Evolutionary conservation across 2,113 vertebrate species (phyloP), one percentile per base, ranked within the genome.

Genomic region (Colaptes auratus): DNA sequence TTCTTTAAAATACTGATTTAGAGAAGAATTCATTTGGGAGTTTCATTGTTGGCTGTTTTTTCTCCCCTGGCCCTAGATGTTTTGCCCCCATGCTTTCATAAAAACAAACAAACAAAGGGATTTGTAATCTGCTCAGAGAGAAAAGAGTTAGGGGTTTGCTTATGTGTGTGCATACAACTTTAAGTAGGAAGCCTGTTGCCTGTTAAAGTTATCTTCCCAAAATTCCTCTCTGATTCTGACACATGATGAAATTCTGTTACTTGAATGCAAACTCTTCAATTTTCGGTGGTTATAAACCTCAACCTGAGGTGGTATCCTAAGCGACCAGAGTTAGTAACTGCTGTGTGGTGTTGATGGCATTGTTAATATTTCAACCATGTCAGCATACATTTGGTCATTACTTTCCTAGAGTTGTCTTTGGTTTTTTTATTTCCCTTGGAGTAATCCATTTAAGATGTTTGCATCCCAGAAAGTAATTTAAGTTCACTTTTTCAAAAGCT

Each of bases 381-480:
- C 85, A 82, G 63, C 24, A 67, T 90, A 65, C 61, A 71, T 95
- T 94, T 94, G 87, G 90, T 96, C 71, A 63, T 83, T 95, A 63
- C 59, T 90, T 94, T 71, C 70, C 64, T 90, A 2, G 84, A 92
- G 35, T 92, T 56, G 30, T 79, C 46, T 52, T 52, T 52, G 5
- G 7, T 13, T 52, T 24, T 50, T 24, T 52, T 24, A 53, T 75
- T 59, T 96, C 80, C 86, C 92, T 86, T 96, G 83, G 89, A 91
- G 86, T 95, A 87, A 39, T 92, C 46, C 31, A 27, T 92, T 35
- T 85, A 89, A 96, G 91, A 86, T 89, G 65, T 84, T 94, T 98
- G 96, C 95, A 97, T 96, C 95, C 60, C 23, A 66, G 81, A 79
- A 90, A 88, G 74, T 71, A 80, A 77, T 92, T 93, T 67, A 33